Percentiles rank a stretch among this genome's conserved stretches.
Evolutionary conservation across 1,140 invertebrate species (phyloP).

Genomic region (Trichonephila clavipes): DNA sequence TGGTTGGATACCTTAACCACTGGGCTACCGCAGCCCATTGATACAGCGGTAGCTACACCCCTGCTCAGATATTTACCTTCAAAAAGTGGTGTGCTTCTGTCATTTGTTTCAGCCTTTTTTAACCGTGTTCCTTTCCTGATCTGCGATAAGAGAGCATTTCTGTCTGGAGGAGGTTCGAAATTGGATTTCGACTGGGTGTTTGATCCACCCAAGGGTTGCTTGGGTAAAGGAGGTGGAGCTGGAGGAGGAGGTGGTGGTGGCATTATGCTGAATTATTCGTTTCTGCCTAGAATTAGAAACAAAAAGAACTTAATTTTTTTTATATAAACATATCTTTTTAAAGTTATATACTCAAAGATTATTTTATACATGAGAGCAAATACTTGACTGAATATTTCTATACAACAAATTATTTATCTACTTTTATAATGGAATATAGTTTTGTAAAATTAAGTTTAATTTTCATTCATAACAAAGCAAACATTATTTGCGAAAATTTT

Average conservation of each 20-base stretch:
- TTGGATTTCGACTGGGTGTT: slow-evolving; percentile 1
- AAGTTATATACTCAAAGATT: no score
- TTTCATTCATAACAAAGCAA: no score
- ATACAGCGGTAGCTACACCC: no score
- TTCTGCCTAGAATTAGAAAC: background rate
- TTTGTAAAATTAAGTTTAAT: no score
- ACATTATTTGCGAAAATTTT: no score
- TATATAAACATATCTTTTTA: no score
- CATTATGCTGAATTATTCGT: background rate
- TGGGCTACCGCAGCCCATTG: no score
- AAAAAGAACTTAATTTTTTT: background rate
- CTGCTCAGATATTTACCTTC: slow-evolving; percentile 47
- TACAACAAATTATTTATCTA: no score
- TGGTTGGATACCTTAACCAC: no score
- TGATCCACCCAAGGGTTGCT: background rate
- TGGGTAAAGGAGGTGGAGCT: slow-evolving; percentile 63
- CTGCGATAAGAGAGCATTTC: slow-evolving; percentile 75
- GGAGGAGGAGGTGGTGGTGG: slow-evolving; percentile 71
- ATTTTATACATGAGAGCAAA: no score
- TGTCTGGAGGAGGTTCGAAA: slow-evolving; percentile 58
- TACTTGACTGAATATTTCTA: no score
- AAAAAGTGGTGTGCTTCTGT: slow-evolving; percentile 66
- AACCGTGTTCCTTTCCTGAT: slow-evolving; percentile 68
- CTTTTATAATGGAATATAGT: no score
- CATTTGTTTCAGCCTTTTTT: slow-evolving; percentile 73